phyloP scores from a whole-genome alignment of 1,140 invertebrate genomes.

The Psilanteris sp. region DNA sequence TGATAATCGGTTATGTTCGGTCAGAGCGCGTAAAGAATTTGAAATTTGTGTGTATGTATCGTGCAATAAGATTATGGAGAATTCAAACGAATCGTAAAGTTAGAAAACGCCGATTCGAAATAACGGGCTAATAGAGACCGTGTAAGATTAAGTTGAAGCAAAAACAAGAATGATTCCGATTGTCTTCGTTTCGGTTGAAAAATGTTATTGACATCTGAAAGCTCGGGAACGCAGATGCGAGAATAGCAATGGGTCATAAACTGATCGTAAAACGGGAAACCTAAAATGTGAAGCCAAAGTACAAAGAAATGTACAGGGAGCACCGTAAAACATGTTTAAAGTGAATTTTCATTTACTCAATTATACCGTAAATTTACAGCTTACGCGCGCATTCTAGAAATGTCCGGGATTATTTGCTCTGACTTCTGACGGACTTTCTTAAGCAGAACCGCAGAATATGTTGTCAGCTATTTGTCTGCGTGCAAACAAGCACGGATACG shows the following conservation, averaged over 20 bases:
- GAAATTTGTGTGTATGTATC: no score
- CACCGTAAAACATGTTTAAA: conserved; percentile 27
- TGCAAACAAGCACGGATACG: no score
- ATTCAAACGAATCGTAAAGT: no score
- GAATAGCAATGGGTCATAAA: conserved; percentile 24
- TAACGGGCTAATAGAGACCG: conserved; percentile 5
- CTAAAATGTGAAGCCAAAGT: neutral
- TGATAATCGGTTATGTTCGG: no score
- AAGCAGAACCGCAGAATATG: neutral
- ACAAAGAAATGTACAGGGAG: conserved; percentile 29
- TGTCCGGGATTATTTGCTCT: neutral
- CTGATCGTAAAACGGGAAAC: conserved; percentile 39
- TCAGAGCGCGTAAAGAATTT: no score
- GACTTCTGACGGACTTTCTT: conserved; percentile 2
- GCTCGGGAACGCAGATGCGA: neutral
- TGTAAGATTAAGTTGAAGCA: neutral
- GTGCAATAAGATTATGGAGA: no score
- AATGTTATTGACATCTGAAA: neutral
- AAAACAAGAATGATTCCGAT: conserved; percentile 6
- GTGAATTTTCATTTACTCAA: conserved; percentile 20
- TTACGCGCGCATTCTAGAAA: no score
- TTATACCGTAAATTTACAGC: no score
- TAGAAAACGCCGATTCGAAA: neutral
- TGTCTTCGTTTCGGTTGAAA: conserved; percentile 12
- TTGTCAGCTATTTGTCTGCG: conserved; percentile 7